These are phyloP conservation scores for Dinomys branickii DNA, from an alignment of 2,113 vertebrate genomes.

Conservation along the genomic window DNA sequence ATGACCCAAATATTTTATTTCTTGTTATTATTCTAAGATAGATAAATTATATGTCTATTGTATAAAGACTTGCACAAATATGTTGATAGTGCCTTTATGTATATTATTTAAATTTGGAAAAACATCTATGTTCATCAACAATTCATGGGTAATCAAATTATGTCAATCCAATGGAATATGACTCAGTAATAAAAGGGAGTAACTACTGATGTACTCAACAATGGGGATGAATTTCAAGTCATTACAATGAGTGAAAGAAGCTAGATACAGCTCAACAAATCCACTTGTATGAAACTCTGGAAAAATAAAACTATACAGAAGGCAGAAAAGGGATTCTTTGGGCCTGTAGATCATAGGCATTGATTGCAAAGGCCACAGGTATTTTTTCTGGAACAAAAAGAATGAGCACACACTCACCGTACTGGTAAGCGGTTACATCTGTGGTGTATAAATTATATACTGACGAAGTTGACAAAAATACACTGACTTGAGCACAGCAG, in stretches of 20 bases:
- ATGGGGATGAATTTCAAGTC: background rate
- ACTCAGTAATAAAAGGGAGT: background rate
- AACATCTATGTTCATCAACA: background rate
- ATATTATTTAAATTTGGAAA: constrained; percentile 4
- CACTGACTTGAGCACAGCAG: background rate
- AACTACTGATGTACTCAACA: background rate
- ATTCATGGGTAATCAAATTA: background rate
- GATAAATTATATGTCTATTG: background rate
- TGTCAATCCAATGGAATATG: background rate
- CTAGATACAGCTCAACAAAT: background rate
- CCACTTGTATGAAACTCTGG: background rate
- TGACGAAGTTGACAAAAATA: background rate
- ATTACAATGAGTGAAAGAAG: background rate
- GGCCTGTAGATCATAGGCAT: background rate
- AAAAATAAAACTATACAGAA: background rate
- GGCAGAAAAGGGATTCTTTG: background rate
- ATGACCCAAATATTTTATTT: background rate
- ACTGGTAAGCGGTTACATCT: background rate
- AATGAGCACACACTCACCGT: background rate
- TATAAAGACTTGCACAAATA: constrained; percentile 6
- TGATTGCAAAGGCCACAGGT: background rate
- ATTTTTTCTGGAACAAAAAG: background rate
- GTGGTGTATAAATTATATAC: background rate
- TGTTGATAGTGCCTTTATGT: background rate
- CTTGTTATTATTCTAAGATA: background rate